Evolutionary conservation across 2,888 invertebrate genomes (phyloP), one percentile per base, ranked within the genome.

Genomic region (Drosophila neonasuta): DNA sequence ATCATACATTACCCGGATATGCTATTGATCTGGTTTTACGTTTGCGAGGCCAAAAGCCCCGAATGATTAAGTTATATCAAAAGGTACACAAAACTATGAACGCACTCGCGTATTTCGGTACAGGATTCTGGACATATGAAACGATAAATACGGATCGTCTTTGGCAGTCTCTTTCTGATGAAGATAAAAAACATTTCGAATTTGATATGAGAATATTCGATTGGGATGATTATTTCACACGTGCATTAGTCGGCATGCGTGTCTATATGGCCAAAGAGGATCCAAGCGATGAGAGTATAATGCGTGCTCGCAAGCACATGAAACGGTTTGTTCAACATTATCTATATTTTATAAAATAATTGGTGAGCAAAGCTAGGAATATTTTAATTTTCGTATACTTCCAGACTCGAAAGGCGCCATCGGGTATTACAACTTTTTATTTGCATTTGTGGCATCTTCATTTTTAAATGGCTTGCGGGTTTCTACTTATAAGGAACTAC

Each of bases 21-120:
- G 73, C 93, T 3, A 90, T 93, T 52, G 95, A 95, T 82, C 64
- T 92, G 2, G 49, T 48, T 0, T 52, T 89, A 10, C 45, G 77
- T 3, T 17, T 89, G 2, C 62, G 64, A 15, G 88, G 89, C 8
- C 52, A 79, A 36, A 79, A 82, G 41, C 73, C 79, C 3, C 59
- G 63, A 1, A 93, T 97, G 93, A 91, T 96, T 71, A 94, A 94
- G 79, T 93, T 95, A 45, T 97, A 97, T 89, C 92, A 92, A 65
- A 96, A 95, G 89, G 93, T 97, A 50, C 95, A 96, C 89, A 95
- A 94, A 89, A 95, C 96, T 70, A 92, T 95, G 2, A 92, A 93
- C 2, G 94, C 95, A 0, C 87, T 97, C 15, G 91, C 93, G 0
- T 96, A 94, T 88, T 97, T 97, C 91, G 93, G 93, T 58, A 93